Evolutionary conservation across 2,888 invertebrate species (phyloP).

Genomic region (Tetragonisca angustula): DNA sequence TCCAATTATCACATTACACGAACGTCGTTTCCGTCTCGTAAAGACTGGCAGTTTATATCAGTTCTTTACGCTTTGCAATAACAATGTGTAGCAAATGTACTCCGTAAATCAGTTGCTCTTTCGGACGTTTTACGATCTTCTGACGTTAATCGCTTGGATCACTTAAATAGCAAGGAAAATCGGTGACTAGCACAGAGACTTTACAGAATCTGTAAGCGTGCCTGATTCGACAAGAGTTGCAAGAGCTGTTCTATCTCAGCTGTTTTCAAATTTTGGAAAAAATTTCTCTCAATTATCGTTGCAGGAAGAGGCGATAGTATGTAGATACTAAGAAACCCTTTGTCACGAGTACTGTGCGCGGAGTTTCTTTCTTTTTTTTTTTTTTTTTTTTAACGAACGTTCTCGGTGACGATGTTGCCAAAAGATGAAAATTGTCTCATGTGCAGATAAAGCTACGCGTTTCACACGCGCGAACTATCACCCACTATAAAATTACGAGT

Average conservation of each 20-base stretch:
- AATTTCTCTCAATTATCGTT: not conserved
- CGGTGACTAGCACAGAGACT: not conserved
- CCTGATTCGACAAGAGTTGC: not conserved
- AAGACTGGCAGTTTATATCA: constrained; percentile 2
- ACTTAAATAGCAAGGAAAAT: not conserved
- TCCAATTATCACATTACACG: constrained; percentile 39
- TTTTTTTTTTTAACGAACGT: not conserved
- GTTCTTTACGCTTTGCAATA: not conserved
- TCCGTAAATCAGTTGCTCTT: not conserved
- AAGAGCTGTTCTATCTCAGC: not conserved
- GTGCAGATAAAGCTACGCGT: not conserved
- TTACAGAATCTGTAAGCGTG: not conserved
- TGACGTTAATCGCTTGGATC: constrained; percentile 5
- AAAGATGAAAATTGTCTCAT: not conserved
- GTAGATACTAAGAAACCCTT: not conserved
- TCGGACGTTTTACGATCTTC: not conserved
- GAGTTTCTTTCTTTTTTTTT: not conserved
- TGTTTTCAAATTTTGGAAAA: not conserved
- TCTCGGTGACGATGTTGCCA: not conserved
- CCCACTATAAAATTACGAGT: not conserved
- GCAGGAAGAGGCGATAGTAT: not conserved
- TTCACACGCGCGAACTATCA: constrained; percentile 10
- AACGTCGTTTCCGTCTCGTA: not conserved
- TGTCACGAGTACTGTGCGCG: not conserved
- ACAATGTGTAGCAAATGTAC: not conserved